Conservation (phyloP, 2,797 vertebrate genomes). For the Pelodytes ibericus region DNA sequence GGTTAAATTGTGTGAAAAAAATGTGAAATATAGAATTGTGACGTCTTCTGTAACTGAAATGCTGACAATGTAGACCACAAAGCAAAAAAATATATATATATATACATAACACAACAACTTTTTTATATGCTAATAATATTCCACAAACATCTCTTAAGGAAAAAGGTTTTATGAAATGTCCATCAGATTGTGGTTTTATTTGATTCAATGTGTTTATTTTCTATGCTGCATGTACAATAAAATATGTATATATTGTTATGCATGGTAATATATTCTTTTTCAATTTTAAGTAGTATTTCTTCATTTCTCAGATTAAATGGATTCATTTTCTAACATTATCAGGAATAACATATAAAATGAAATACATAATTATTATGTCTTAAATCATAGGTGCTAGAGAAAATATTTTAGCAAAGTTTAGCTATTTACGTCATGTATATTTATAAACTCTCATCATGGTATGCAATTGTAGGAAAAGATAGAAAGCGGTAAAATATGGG, state of each 20-base stretch:
- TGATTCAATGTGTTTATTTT: conserved; percentile 20
- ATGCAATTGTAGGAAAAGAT: no score
- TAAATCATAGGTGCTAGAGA: no score
- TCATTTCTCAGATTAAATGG: conserved; percentile 1
- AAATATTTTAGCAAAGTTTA: no score
- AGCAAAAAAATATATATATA: no score
- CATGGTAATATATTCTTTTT: conserved; percentile 2
- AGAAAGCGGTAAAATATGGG: no score
- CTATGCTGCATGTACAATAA: conserved; percentile 7
- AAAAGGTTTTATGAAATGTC: conserved; percentile 16
- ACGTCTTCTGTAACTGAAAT: no score
- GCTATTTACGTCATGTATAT: no score
- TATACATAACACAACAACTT: no score
- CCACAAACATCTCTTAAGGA: not conserved
- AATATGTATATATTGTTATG: conserved; percentile 12
- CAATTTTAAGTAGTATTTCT: conserved; percentile 11
- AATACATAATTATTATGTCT: conserved; percentile 3
- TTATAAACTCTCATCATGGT: no score
- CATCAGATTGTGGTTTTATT: conserved; percentile 14
- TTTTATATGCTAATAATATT: not conserved
- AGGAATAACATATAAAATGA: not conserved
- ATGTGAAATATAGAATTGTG: no score
- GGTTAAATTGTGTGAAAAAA: no score
- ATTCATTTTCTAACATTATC: conserved; percentile 17
- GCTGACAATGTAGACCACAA: no score